Conservation (phyloP, 2,113 vertebrate species). For the Silurus meridionalis region DNA sequence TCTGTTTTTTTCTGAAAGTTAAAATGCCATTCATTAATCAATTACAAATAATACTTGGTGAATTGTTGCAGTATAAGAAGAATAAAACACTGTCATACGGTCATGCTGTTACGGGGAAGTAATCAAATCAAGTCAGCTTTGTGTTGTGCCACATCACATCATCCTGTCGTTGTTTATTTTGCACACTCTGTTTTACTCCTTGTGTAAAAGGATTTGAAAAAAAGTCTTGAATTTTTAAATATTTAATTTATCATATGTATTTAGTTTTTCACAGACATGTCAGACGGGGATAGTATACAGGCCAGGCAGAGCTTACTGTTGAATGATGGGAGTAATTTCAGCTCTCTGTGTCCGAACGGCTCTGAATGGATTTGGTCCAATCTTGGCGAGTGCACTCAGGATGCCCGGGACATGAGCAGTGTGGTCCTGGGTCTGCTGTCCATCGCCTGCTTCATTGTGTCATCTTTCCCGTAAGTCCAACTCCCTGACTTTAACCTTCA, state of each 20-base stretch:
- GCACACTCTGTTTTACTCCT: background rate
- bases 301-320: slow-evolving; percentile 22
- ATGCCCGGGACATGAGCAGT: slow-evolving; percentile 82
- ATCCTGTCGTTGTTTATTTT: background rate
- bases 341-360: slow-evolving; percentile 81
- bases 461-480: slow-evolving; percentile 87
- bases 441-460: slow-evolving; percentile 84
- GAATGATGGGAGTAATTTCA: slow-evolving; percentile 69
- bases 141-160: background rate
- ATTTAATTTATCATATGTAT: background rate
- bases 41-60: background rate
- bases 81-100: background rate
- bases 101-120: background rate
- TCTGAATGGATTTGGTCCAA: slow-evolving; percentile 81
- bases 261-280: background rate
- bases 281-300: slow-evolving; percentile 52
- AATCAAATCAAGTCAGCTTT: background rate
- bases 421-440: slow-evolving; percentile 84
- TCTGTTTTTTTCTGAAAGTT: background rate
- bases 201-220: background rate
- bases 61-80: background rate
- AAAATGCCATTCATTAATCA: background rate
- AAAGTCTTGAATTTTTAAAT: too few relatives aligned
- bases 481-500: background rate
- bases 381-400: slow-evolving; percentile 84